Conservation (phyloP, 2,888 invertebrate species). For the Phengaris alcon region DNA sequence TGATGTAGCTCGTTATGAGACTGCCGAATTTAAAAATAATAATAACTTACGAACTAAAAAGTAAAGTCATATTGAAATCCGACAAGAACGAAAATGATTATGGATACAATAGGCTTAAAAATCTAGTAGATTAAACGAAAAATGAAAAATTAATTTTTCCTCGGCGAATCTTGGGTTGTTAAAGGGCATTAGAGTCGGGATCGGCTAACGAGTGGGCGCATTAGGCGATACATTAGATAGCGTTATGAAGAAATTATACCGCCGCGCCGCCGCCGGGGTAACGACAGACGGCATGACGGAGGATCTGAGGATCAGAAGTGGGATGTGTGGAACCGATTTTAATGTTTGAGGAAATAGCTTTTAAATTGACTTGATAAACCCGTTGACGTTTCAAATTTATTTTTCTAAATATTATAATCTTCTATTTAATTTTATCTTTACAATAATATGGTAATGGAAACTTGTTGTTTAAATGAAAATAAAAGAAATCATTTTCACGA, state of each 20-base stretch:
- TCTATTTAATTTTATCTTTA: too few species aligned
- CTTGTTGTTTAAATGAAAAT: too few species aligned
- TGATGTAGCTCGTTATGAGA: neutral
- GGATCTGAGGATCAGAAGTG: neutral
- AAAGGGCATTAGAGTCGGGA: slow-evolving; percentile 8
- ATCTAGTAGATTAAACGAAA: neutral
- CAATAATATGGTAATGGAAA: too few species aligned
- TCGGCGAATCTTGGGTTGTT: neutral
- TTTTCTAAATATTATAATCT: too few species aligned
- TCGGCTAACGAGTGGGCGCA: slow-evolving; percentile 31
- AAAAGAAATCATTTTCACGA: too few species aligned
- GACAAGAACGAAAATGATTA: neutral
- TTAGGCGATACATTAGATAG: slow-evolving; percentile 31
- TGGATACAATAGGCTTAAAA: neutral
- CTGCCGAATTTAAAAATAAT: neutral
- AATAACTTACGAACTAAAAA: neutral
- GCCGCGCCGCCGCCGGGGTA: neutral
- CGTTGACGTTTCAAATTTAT: neutral
- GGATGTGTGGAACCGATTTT: neutral
- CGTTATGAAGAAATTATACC: slow-evolving; percentile 31
- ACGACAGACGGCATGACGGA: slow-evolving; percentile 16
- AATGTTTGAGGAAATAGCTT: neutral
- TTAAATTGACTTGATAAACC: neutral
- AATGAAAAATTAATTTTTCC: slow-evolving; percentile 16
- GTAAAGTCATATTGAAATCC: neutral